phyloP scores from a whole-genome alignment of 2,888 invertebrate genomes.

The Sepiola atlantica region DNA sequence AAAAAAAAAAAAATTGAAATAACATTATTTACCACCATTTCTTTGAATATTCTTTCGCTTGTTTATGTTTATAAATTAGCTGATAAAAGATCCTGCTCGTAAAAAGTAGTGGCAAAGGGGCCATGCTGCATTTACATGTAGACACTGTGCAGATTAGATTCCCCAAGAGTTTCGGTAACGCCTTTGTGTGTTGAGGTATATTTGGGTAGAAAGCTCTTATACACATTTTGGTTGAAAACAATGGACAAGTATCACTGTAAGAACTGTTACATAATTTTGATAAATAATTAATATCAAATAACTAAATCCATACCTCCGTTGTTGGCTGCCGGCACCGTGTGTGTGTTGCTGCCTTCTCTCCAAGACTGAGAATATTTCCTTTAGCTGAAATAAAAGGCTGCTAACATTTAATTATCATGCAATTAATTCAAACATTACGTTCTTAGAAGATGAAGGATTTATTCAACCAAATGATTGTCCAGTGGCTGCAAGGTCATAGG shows the following conservation, averaged over 20 bases:
- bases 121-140: background rate
- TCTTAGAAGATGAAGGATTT: too few relatives aligned
- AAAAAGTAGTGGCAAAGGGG: background rate
- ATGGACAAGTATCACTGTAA: background rate
- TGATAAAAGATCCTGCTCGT: background rate
- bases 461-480: too few relatives aligned
- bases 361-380: too few relatives aligned
- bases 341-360: too few relatives aligned
- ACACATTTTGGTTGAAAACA: background rate
- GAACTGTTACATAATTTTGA: too few relatives aligned
- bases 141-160: background rate
- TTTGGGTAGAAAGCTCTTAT: background rate
- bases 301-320: too few relatives aligned
- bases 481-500: too few relatives aligned
- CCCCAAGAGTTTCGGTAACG: background rate
- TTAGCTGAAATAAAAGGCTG: too few relatives aligned
- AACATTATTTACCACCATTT: background rate
- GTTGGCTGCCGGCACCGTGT: too few relatives aligned
- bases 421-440: too few relatives aligned
- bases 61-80: background rate
- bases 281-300: too few relatives aligned
- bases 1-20: background rate
- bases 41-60: background rate
- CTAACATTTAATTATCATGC: too few relatives aligned
- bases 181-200: background rate